Evolutionary conservation across 2,113 vertebrate species (phyloP), one percentile per base, ranked within the genome.

Genomic region (Melanerpes formicivorus): DNA sequence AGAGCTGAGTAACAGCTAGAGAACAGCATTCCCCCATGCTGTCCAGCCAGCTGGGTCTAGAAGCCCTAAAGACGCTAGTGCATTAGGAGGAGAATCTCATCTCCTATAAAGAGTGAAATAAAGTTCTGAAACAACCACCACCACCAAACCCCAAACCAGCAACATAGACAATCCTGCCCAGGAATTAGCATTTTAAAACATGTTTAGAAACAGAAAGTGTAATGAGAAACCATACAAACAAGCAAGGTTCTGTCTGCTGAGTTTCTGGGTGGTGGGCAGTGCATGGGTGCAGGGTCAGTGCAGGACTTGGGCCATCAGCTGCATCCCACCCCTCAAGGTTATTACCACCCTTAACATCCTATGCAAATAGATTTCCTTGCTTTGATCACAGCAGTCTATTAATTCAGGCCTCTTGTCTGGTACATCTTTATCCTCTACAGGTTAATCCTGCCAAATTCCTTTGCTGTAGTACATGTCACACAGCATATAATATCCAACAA

Each of bases 361-460:
- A 97, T 94, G 96, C 96, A 97, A 97, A 97, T 91, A 97, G 96
- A 97, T 96, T 96, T 96, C 93, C 87, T 88, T 55, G 86, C 95
- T 93, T 95, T 83, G 56, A 97, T 95, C 97, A 96, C 90, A 96
- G 95, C 95, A 92, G 94, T 97, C 95, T 93, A 97, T 98, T 98
- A 98, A 98, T 97, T 98, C 98, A 97, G 96, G 81, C 94, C 90
- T 91, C 95, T 97, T 96, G 96, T 96, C 97, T 97, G 95, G 96
- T 95, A 96, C 96, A 96, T 98, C 98, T 98, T 97, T 97, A 97
- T 97, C 96, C 97, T 93, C 91, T 63, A 92, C 95, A 97, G 97
- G 97, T 98, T 98, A 98, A 98, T 97, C 97, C 97, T 97, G 95
- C 96, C 98, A 98, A 97, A 98, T 97, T 98, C 98, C 95, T 96